Evolutionary conservation across 53 echinoderm and acorn worm species (phyloP).

Genomic region (Luidia sarsii): DNA sequence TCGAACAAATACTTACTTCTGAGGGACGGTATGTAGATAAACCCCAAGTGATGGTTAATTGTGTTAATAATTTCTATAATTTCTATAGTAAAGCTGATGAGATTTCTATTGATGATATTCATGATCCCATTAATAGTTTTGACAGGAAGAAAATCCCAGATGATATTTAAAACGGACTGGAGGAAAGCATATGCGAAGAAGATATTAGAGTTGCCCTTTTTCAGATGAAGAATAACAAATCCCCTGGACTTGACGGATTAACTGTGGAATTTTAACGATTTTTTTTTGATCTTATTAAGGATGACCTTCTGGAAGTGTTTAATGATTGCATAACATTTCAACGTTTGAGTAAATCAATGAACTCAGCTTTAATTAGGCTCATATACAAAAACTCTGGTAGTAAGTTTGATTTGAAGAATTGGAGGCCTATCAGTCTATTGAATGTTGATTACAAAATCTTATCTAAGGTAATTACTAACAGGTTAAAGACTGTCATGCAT

Average conservation of each 20-base stretch:
- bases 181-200: neutral
- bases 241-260: neutral
- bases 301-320: neutral
- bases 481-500: neutral
- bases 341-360: too few relatives aligned
- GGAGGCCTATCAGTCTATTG: neutral
- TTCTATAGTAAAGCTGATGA: neutral
- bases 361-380: neutral
- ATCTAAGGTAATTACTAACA: slow-evolving; percentile 1
- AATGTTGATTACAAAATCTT: neutral
- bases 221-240: neutral
- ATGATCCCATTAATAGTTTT: neutral
- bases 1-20: neutral
- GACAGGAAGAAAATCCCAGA: neutral
- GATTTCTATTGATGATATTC: neutral
- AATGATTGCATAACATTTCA: neutral
- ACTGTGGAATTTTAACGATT: neutral
- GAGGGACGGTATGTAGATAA: neutral
- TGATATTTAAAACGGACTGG: neutral
- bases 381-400: slow-evolving; percentile 4
- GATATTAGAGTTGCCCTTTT: neutral
- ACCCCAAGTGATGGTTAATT: neutral
- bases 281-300: neutral
- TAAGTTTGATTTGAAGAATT: neutral
- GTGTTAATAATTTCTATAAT: neutral